Evolutionary conservation across 2,113 vertebrate genomes (phyloP), one percentile per base, ranked within the genome.

Genomic region (Hiodon alosoides): DNA sequence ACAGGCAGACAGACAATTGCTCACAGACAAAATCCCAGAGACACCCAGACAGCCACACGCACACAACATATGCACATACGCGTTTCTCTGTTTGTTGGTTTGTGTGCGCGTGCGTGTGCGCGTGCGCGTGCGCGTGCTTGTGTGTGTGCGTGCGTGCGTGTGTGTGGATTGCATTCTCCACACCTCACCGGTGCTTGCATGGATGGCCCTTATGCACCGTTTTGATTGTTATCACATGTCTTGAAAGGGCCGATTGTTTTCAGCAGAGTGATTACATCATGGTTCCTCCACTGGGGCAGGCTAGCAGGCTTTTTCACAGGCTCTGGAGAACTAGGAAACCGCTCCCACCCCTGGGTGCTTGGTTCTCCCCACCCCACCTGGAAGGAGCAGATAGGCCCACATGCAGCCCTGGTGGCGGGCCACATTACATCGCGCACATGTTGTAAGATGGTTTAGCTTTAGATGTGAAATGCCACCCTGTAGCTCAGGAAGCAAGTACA

Each of bases 231-330:
- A 90, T 89, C 85, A 10, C 67, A 47, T 68, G 78, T 81, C 80
- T 67, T 92, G 87, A 93, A 88, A 88, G 89, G 77, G 74, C 70
- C 71, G 85, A 91, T 86, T 93, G 88, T 92, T 88, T 74, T 61
- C 83, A 81, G 75, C 58, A 48, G 67, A 60, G 5, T 31, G 74
- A 81, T 88, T 85, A 84, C 88, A 88, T 89, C 82, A 83, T 5
- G 52, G 85, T 84, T 83, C 83, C 81, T 84, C 86, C 86, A 83
- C 83, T 8, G 83, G 87, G 84, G 86, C 81, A 87, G 79, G 83
- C 82, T 79, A 50, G 59, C 87, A 90, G 90, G 90, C 90, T 90
- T 89, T 84, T 85, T 87, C 82, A 86, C 82, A 81, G 75, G 9
- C 77, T 8, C 84, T 47, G 79, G 79, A 81, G 71, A 81, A 83